These are phyloP conservation scores for Melinaea menophilus DNA, from an alignment of 2,888 invertebrate species.

Conservation along the genomic window DNA sequence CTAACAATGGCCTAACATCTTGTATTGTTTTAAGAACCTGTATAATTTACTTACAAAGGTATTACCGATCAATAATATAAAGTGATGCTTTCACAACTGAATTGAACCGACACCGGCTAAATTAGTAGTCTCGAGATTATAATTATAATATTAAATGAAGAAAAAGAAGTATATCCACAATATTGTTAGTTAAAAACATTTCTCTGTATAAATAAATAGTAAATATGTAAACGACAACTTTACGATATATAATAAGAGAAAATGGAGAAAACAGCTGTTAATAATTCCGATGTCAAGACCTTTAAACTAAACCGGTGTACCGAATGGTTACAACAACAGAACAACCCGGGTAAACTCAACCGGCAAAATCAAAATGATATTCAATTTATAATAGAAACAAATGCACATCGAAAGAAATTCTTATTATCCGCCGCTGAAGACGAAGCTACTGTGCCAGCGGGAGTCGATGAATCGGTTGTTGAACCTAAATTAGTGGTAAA, in stretches of 20 bases:
- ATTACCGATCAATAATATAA: neutral
- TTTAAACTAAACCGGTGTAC: constrained; percentile 50
- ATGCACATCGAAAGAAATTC: constrained; percentile 61
- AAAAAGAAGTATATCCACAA: too few species aligned
- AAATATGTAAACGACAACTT: too few species aligned
- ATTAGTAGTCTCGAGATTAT: too few species aligned
- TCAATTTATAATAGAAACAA: constrained; percentile 63
- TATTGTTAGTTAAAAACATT: too few species aligned
- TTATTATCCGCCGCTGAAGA: constrained; percentile 59
- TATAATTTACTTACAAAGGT: too few species aligned
- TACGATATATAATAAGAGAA: neutral
- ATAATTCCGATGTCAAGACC: constrained; percentile 29
- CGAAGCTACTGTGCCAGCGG: constrained; percentile 59
- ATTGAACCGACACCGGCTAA: too few species aligned
- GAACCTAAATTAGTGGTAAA: constrained; percentile 59
- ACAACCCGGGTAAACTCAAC: constrained; percentile 54
- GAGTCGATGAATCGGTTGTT: constrained; percentile 49
- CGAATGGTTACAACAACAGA: constrained; percentile 67
- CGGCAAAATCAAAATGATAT: constrained; percentile 64
- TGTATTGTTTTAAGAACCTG: too few species aligned
- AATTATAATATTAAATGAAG: too few species aligned
- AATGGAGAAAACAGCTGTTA: constrained; percentile 8
- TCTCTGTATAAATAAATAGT: too few species aligned
- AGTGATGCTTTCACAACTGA: neutral
- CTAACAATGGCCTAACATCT: too few species aligned